Evolutionary conservation across 2,888 invertebrate species (phyloP).

Genomic region (Platypus cylindrus): DNA sequence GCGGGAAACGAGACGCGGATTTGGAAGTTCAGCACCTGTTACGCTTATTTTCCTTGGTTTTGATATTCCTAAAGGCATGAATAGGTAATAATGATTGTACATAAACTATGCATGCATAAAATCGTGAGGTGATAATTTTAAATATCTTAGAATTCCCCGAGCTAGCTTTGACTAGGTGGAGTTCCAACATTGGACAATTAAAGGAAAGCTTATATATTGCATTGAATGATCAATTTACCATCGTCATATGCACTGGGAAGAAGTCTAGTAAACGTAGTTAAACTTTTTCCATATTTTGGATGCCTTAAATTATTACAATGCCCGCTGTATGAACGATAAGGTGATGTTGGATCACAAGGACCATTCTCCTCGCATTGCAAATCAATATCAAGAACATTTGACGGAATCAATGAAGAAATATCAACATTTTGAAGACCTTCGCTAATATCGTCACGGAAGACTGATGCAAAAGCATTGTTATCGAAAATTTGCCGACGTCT

Average conservation of each 20-base stretch:
- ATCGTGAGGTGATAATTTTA: too few relatives aligned
- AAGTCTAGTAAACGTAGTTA: constrained; percentile 74
- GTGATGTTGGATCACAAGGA: constrained; percentile 58
- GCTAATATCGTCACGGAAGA: constrained; percentile 53
- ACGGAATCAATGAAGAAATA: constrained; percentile 54
- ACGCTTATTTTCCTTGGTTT: constrained; percentile 62
- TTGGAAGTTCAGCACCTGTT: constrained; percentile 67
- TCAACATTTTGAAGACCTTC: constrained; percentile 72
- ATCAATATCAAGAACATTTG: constrained; percentile 49
- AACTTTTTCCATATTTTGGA: constrained; percentile 68
- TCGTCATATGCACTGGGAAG: constrained; percentile 81
- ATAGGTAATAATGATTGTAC: too few relatives aligned
- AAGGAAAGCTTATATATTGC: not conserved
- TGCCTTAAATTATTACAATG: constrained; percentile 80
- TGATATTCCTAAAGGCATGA: constrained; percentile 49
- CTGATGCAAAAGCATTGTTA: constrained; percentile 44
- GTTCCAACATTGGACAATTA: too few relatives aligned
- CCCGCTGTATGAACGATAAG: constrained; percentile 65
- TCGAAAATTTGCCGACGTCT: constrained; percentile 67
- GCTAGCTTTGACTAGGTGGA: too few relatives aligned
- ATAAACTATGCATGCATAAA: too few relatives aligned
- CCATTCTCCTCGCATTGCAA: constrained; percentile 56
- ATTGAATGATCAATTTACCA: constrained; percentile 36
- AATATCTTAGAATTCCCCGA: too few relatives aligned
- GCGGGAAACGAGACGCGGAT: constrained; percentile 75